Base-by-base conservation (phyloP, 2,113 vertebrate species). In the Struthio camelus region DNA sequence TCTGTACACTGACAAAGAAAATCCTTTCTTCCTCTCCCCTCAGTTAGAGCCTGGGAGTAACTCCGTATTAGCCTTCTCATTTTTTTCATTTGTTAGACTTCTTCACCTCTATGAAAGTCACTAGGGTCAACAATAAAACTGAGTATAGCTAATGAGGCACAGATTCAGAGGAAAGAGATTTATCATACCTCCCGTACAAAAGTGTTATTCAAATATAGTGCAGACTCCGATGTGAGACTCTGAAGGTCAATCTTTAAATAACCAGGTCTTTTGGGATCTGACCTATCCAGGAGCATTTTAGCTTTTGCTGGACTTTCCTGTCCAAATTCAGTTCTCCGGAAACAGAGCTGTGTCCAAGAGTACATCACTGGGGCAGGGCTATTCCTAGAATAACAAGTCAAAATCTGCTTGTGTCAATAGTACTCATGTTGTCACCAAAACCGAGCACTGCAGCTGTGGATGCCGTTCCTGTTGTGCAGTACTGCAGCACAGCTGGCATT, bases 351-450 rank as follows among this genome's bases (percentile, higher is more conserved):
- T 85, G 71, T 94, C 95, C 92, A 93, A 84, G 80, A 92, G 85
- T n/a, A 96, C 82, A 93, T 95, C 97, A 95, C 86, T 38, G 7
- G 87, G 80, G 53, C 90, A 96, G n/a, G n/a, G 42, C 94, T 98
- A 96, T 97, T 97, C 96, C 90, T 94, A 97, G 95, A 93, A 48
- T 15, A 91, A 80, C 4, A 18, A 97, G 90, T 87, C 94, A 96
- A 91, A 97, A 97, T 83, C 96, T 95, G 78, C 95, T 94, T 90
- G 89, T 97, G 89, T 95, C 97, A 84, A 90, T 96, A 76, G 67
- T 97, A 93, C 87, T 95, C 92, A 93, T 94, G 96, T 83, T 96
- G 96, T 97, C 97, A 97, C 94, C 89, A 97, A 96, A 97, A 90
- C 93, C 3, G 2, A 93, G 83, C 80, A 94, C 85, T 94, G 95